phyloP scores from a whole-genome alignment of 2,888 invertebrate species.

The Hydraecia micacea region DNA sequence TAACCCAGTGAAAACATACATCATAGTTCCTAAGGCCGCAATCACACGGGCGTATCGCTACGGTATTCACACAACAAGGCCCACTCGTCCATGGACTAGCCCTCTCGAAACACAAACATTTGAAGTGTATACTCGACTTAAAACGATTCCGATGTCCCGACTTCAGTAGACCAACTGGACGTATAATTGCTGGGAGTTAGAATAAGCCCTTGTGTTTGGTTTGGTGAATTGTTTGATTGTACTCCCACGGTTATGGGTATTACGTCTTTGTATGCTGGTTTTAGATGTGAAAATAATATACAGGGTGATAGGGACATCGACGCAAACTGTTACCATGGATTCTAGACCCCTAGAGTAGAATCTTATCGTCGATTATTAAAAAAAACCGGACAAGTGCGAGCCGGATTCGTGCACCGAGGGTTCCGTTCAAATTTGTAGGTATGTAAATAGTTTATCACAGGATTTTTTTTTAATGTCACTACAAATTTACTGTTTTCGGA shows the following conservation, averaged over 20 bases:
- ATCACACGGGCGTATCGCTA: conserved; percentile 47
- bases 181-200: conserved; percentile 48
- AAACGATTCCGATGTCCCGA: conserved; percentile 85
- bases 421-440: too few species aligned
- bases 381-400: too few species aligned
- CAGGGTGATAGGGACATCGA: too few species aligned
- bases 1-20: neutral
- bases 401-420: too few species aligned
- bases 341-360: too few species aligned
- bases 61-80: conserved; percentile 58
- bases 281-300: neutral
- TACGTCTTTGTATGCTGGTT: neutral
- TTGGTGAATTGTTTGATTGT: conserved; percentile 28
- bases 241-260: conserved; percentile 32
- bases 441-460: too few species aligned
- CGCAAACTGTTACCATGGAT: too few species aligned
- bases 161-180: conserved; percentile 52
- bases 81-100: conserved; percentile 72
- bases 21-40: conserved; percentile 32
- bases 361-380: too few species aligned
- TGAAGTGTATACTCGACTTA: conserved; percentile 79
- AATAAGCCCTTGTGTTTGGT: conserved; percentile 43
- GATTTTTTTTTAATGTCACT: too few species aligned
- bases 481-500: too few species aligned
- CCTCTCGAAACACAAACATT: conserved; percentile 67